Base-by-base conservation (phyloP, 2,797 vertebrate genomes). In the Alectoris magna region DNA sequence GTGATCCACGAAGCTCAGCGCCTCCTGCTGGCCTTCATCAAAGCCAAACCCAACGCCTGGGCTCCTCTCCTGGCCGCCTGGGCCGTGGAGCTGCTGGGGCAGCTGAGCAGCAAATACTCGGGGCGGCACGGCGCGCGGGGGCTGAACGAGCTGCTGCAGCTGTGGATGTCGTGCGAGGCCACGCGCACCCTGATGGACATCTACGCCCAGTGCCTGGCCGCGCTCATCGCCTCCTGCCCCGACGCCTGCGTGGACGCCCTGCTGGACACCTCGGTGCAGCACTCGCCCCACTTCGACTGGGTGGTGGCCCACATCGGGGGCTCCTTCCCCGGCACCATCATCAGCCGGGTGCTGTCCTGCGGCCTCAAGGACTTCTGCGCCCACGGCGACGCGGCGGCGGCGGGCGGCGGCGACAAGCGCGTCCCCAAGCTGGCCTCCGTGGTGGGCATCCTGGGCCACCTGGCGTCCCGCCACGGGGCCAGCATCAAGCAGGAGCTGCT, bases 281-380 rank as follows among this genome's bases (percentile, higher is more conserved):
- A 99, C 90, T 99, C 99, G 0, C 99, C 99, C 0, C 99, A 99
- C 79, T 99, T 99, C 39, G 99, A 99, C 94, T 99, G 99, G 99
- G 99, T 99, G 38, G 99, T 99, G 43, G 99, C 99, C 7, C 99
- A 99, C 94, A 99, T 99, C 1, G 99, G 99, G n/a, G 99, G 99
- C 0, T 99, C 99, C 36, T 99, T 99, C 96, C 99, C 99, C 0
- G 98, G 98, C 74, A 99, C 99, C 67, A 99, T 99, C 96, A 99
- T 99, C 95, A 99, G 98, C 93, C 96, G 99, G 2, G 99, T 99
- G 4, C 97, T 99, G 6, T 98, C 99, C 1, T 99, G 99, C 60
- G 99, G 99, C 63, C 98, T 99, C 7, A 99, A 99, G 93, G 99
- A 99, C 67, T 99, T 99, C 91, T 99, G 98, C 69, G 98, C 98